Evolutionary conservation across 2,888 invertebrate species (phyloP).

Genomic region (Ceramica pisi): DNA sequence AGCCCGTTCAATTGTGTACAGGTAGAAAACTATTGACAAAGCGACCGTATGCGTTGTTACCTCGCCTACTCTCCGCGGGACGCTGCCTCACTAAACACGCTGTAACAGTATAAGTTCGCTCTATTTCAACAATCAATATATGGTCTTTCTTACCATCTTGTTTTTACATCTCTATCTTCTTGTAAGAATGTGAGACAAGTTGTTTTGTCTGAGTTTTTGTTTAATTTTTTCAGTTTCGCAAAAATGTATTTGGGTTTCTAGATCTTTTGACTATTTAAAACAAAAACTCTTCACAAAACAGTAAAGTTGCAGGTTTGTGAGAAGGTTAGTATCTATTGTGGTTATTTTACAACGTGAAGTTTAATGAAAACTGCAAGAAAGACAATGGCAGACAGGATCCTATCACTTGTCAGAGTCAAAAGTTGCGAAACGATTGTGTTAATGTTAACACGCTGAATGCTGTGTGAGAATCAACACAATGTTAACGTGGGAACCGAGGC

Average conservation of each 20-base stretch:
- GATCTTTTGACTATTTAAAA: constrained; percentile 15
- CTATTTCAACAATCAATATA: constrained; percentile 66
- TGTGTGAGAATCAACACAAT: constrained; percentile 58
- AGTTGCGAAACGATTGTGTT: constrained; percentile 50
- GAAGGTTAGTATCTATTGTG: constrained; percentile 26
- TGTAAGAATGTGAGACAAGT: constrained; percentile 31
- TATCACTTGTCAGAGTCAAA: constrained; percentile 46
- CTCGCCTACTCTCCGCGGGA: constrained; percentile 55
- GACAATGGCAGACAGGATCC: constrained; percentile 41
- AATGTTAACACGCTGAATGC: constrained; percentile 44
- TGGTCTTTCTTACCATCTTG: constrained; percentile 44
- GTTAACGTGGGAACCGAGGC: constrained; percentile 69
- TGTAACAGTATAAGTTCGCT: constrained; percentile 59
- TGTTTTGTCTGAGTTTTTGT: constrained; percentile 31
- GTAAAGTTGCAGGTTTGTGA: neutral
- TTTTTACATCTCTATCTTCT: constrained; percentile 48
- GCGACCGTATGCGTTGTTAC: constrained; percentile 50
- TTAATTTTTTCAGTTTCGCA: constrained; percentile 26
- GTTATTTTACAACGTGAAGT: constrained; percentile 24
- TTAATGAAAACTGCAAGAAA: constrained; percentile 37
- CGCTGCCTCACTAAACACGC: constrained; percentile 57
- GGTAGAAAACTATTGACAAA: constrained; percentile 69
- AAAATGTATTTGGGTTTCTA: constrained; percentile 17
- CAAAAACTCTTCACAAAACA: constrained; percentile 6
- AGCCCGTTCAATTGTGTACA: constrained; percentile 61